A percentile compares a stretch with the other conserved stretches of the same genome.
Evolutionary conservation across 2,797 vertebrate genomes (phyloP).

Genomic region (Artibeus lituratus): DNA sequence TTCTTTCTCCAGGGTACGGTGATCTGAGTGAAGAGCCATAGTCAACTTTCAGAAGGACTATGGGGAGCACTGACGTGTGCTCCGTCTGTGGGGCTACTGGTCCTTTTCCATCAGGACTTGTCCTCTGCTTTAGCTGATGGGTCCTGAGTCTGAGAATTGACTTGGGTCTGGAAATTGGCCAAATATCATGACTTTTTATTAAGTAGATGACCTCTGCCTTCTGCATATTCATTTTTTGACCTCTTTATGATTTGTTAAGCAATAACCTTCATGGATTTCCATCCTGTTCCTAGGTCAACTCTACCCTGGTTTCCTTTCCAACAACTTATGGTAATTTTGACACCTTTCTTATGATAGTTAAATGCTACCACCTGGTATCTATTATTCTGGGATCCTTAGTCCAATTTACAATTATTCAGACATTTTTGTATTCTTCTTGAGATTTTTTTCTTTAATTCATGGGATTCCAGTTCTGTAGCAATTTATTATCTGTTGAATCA

Average conservation of each 20-base stretch:
- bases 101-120: background rate
- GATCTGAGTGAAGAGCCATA: background rate
- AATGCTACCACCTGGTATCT: background rate
- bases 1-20: background rate
- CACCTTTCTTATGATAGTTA: background rate
- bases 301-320: background rate
- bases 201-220: background rate
- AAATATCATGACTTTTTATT: background rate
- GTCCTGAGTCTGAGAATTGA: background rate
- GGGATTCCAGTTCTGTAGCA: background rate
- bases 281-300: background rate
- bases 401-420: background rate
- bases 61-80: background rate
- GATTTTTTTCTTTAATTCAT: background rate
- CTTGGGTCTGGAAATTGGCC: background rate
- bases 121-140: background rate
- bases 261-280: background rate
- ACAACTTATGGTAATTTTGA: background rate
- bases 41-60: background rate
- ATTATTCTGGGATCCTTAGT: background rate
- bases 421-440: background rate
- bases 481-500: background rate
- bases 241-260: background rate
- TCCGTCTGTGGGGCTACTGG: background rate
- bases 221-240: background rate